phyloP scores from a whole-genome alignment of 35 echinoderm and acorn worm genomes.

The Antedon bifida region DNA sequence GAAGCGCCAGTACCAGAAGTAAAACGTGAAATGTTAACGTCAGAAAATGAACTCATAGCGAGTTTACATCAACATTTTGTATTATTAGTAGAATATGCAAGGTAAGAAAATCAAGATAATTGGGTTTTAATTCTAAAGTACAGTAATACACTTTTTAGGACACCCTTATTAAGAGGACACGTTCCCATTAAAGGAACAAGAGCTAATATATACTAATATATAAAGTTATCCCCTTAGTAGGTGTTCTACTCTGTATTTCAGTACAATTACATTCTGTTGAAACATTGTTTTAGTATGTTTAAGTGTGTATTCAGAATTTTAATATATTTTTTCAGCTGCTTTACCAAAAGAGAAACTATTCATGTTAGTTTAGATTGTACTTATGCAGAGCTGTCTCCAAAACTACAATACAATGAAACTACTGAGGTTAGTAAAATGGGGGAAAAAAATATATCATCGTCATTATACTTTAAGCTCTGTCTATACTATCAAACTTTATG shows the following conservation, averaged over 20 bases:
- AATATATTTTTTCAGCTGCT: conserved; percentile 21
- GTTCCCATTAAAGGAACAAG: too few relatives aligned
- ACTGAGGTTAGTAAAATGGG: conserved; percentile 52
- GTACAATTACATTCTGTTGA: too few relatives aligned
- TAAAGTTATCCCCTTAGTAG: too few relatives aligned
- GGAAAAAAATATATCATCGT: too few relatives aligned
- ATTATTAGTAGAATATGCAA: conserved; percentile 61
- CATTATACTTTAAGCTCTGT: too few relatives aligned
- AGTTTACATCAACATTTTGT: conserved; percentile 48
- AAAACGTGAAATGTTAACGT: conserved; percentile 30
- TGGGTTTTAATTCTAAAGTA: background rate
- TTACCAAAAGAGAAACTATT: conserved; percentile 52
- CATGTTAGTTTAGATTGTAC: conserved; percentile 65
- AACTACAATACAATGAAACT: conserved; percentile 47
- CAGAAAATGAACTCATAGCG: conserved; percentile 47
- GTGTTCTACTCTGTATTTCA: too few relatives aligned
- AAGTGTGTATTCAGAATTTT: too few relatives aligned
- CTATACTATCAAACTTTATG: too few relatives aligned
- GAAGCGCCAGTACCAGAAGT: conserved; percentile 64
- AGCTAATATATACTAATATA: too few relatives aligned
- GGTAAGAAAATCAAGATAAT: conserved; percentile 23
- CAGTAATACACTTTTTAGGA: background rate
- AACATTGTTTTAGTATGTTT: too few relatives aligned
- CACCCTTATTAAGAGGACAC: too few relatives aligned
- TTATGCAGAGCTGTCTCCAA: conserved; percentile 60